Conservation (phyloP, 2,113 vertebrate species). For the Tachysurus fulvidraco region DNA sequence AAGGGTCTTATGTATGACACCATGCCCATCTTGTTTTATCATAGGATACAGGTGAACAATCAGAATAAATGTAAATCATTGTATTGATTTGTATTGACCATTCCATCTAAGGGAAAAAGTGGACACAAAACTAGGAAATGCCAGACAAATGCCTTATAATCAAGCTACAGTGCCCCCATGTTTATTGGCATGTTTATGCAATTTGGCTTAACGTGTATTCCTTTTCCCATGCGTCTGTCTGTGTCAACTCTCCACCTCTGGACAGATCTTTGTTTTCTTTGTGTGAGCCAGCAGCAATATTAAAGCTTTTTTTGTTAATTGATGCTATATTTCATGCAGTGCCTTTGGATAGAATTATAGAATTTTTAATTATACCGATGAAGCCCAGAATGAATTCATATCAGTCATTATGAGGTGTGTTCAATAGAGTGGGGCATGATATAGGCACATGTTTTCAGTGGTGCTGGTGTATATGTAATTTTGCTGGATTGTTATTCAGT, state of each 20-base stretch:
- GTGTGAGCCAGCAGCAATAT: slow-evolving; percentile 58
- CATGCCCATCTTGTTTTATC: too few species aligned
- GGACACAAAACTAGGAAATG: not conserved
- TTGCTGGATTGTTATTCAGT: not conserved
- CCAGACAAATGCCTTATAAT: not conserved
- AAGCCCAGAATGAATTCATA: not conserved
- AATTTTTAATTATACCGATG: not conserved
- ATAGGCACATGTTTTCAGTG: not conserved
- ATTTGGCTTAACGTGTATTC: not conserved
- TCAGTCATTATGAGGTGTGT: not conserved
- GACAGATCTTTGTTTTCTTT: slow-evolving; percentile 77
- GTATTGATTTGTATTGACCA: too few species aligned
- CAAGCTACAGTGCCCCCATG: not conserved
- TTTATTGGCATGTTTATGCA: not conserved
- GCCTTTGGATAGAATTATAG: not conserved
- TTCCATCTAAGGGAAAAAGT: too few species aligned
- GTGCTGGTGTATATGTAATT: not conserved
- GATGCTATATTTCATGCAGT: not conserved
- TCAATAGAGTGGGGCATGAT: not conserved
- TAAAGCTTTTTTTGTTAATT: not conserved
- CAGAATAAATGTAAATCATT: too few species aligned
- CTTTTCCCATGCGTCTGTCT: not conserved
- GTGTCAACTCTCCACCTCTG: not conserved
- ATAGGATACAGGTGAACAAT: too few species aligned
- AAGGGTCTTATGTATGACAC: too few species aligned